Base-by-base conservation (phyloP, 2,888 invertebrate species). In the Timandra comae region DNA sequence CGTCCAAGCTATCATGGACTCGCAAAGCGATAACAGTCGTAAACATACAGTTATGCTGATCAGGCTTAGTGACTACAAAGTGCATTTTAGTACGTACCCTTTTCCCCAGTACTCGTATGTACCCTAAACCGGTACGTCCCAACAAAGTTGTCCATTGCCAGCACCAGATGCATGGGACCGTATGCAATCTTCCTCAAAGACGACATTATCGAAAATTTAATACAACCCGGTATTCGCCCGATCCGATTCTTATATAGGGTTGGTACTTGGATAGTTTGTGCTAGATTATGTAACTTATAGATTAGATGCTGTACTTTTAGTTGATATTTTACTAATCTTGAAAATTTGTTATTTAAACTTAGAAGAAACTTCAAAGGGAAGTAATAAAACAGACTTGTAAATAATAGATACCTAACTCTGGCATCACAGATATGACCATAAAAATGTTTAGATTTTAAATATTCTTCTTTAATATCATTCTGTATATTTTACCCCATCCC, bases 171-270 rank as follows among this genome's bases (percentile, higher is more conserved):
- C 62, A 60, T 45, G 32, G 38, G 43, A 40, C 44, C 52, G 49
- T 51, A 49, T 56, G 60, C 62, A 65, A 63, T 64, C 54, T 54
- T 30, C 38, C 33, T 28, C 16, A 29, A 63, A 57, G 54, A 48
- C 34, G 44, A 37, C 49, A 49, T 52, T 67, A 68, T 69, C 60
- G 61, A 64, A 52, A 49, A 53, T 66, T 61, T 63, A 63, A 66
- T 67, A 62, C 52, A 16, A 25, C 30, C 20, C 12, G 16, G 27
- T 25, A 28, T 30, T 16, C 41, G 40, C 50, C 46, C 46, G 49
- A 54, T 53, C 51, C 49, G 47, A 60, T 58, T 58, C 51, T 43
- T 35, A n/a, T n/a, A n/a, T 12, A 38, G 41, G 38, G 46, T 11
- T 40, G 30, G 35, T 26, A 16, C 8, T 28, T 2, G n/a, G n/a